These are phyloP conservation scores for Melanaphis sacchari DNA, from an alignment of 1,140 invertebrate species.

Conservation along the genomic window DNA sequence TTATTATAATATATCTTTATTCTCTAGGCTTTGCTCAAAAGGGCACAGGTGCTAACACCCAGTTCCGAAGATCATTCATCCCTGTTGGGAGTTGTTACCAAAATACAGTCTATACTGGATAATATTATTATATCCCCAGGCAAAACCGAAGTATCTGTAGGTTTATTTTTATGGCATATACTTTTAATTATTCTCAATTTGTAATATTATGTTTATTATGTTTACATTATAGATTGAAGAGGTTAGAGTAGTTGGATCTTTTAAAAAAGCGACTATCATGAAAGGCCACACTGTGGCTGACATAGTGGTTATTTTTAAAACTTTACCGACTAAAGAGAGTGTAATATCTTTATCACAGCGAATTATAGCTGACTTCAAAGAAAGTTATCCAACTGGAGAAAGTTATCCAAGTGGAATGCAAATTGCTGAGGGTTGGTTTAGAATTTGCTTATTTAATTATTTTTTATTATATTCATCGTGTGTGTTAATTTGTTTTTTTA, in stretches of 20 bases:
- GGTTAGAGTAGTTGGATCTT: conserved; percentile 94
- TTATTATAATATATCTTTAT: conserved; percentile 64
- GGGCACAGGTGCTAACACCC: conserved; percentile 89
- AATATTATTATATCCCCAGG: conserved; percentile 92
- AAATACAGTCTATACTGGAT: conserved; percentile 90
- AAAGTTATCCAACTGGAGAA: conserved; percentile 45
- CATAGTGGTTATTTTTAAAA: conserved; percentile 98
- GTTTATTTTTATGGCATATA: conserved; percentile 64
- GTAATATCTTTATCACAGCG: conserved; percentile 69
- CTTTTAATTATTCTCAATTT: background rate
- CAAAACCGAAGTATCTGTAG: conserved; percentile 94
- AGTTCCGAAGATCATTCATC: conserved; percentile 87
- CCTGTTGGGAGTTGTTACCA: conserved; percentile 90
- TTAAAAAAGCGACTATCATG: conserved; percentile 98
- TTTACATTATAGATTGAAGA: conserved; percentile 82
- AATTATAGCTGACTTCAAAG: conserved; percentile 44
- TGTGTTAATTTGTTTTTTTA: background rate
- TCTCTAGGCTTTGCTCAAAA: conserved; percentile 87
- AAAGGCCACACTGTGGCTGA: conserved; percentile 94
- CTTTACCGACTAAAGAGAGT: conserved; percentile 93
- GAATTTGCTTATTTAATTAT: background rate
- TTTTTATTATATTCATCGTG: background rate
- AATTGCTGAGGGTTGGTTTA: conserved; percentile 24
- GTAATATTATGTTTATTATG: background rate
- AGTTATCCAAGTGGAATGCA: conserved; percentile 32